These are phyloP conservation scores for Criorhina ranunculi DNA, from an alignment of 2,888 invertebrate species.

Conservation along the genomic window DNA sequence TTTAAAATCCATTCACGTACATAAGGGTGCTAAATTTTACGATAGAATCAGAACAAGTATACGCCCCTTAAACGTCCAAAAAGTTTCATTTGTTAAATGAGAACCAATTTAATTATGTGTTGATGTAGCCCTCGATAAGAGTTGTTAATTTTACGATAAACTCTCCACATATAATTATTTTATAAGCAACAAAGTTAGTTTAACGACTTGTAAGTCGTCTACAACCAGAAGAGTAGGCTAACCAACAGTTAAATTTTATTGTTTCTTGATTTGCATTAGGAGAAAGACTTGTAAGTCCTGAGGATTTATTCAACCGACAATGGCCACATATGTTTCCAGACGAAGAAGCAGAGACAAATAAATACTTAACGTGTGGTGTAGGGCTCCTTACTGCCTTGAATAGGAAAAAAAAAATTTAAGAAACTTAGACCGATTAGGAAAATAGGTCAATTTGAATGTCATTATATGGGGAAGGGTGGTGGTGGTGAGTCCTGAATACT, in stretches of 20 bases:
- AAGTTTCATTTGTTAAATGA: slow-evolving; percentile 13
- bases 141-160: slow-evolving; percentile 10
- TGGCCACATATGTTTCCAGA: too few relatives aligned
- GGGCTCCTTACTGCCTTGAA: too few relatives aligned
- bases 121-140: slow-evolving; percentile 3
- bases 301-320: too few relatives aligned
- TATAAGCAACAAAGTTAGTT: slow-evolving; percentile 21
- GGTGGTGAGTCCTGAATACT: too few relatives aligned
- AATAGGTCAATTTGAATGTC: too few relatives aligned
- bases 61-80: not conserved
- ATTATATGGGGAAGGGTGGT: too few relatives aligned
- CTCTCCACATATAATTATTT: slow-evolving; percentile 5
- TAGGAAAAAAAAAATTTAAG: too few relatives aligned
- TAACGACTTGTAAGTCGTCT: slow-evolving; percentile 8
- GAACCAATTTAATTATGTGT: slow-evolving; percentile 17
- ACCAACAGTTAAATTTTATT: not conserved
- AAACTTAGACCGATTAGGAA: too few relatives aligned
- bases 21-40: slow-evolving; percentile 18
- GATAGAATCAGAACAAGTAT: slow-evolving; percentile 10
- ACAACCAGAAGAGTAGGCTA: not conserved
- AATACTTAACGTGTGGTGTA: too few relatives aligned
- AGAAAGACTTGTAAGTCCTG: not conserved
- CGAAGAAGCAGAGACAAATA: too few relatives aligned
- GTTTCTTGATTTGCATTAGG: not conserved
- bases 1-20: not conserved